These are phyloP conservation scores for Sebastes taczanowskii DNA, from an alignment of 2,797 vertebrate species.

Conservation along the genomic window DNA sequence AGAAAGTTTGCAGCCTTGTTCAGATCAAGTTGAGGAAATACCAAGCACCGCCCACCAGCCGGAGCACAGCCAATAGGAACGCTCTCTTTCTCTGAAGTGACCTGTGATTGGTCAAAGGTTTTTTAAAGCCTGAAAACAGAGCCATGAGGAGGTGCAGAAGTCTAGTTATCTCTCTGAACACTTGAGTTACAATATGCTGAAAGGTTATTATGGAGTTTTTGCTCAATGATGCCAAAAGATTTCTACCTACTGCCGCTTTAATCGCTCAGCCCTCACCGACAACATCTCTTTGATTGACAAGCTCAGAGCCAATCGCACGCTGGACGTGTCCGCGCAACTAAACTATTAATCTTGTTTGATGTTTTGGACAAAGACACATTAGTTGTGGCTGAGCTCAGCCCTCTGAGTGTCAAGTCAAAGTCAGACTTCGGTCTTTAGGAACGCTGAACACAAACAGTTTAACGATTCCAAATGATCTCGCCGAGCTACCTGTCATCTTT, in stretches of 20 bases:
- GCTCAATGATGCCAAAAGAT: too few species aligned
- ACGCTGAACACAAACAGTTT: constrained; percentile 25
- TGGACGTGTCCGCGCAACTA: background rate
- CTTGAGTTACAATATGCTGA: too few species aligned
- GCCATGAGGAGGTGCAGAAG: too few species aligned
- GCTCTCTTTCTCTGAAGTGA: too few species aligned
- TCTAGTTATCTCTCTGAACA: accelerated
- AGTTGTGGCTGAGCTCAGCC: background rate
- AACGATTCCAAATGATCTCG: constrained; percentile 9
- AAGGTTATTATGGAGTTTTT: too few species aligned
- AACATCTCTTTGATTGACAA: constrained; percentile 5
- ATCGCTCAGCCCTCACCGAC: background rate
- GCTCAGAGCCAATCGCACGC: background rate
- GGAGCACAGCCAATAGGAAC: too few species aligned
- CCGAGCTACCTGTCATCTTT: constrained; percentile 31
- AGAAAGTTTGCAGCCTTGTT: too few species aligned
- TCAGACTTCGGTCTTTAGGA: constrained; percentile 17
- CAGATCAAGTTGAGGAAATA: too few species aligned
- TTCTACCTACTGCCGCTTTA: too few species aligned
- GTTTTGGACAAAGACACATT: constrained; percentile 4
- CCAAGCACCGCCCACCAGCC: too few species aligned
- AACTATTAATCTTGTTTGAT: background rate
- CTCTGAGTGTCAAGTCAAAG: constrained; percentile 11
- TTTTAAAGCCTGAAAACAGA: too few species aligned
- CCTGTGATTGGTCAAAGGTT: too few species aligned